Evolutionary conservation across 2,797 vertebrate genomes (phyloP), one percentile per base, ranked within the genome.

Genomic region (Pteronotus mesoamericanus): DNA sequence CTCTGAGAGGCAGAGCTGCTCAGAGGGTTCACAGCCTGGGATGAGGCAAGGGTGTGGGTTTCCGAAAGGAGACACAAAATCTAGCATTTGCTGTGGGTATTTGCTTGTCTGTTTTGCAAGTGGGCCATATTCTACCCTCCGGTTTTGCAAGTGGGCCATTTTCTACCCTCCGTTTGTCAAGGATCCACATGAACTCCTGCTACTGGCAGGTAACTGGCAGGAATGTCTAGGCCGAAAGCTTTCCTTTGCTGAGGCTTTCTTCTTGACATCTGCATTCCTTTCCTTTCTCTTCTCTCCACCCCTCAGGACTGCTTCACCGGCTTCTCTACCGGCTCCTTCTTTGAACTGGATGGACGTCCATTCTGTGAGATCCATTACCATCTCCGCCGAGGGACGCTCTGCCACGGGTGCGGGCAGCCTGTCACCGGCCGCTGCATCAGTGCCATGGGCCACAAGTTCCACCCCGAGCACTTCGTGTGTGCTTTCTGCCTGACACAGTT

Each of bases 391-490:
- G 99, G 99, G 32, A 99, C 98, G 2, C 95, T 99, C 85, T 99
- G 99, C n/a, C 98, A 98, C 0, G 93, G 99, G 51, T 99, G 99
- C 0, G 24, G 97, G 2, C 94, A 93, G 86, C 99, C 99, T 1
- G 98, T 99, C 97, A 97, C 94, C 0, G 99, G 99, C 85, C 99
- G 99, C 97, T 99, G 99, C 97, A 94, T 99, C 97, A 98, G 99
- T 0, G 99, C 99, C 1, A 91, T 99, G 0, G 98, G 98, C 29
- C 98, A 88, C 98, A 99, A 98, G 97, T 99, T 99, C 98, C 99
- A 99, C 93, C 99, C 99, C 0, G 99, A 99, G 98, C 99, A 99
- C 98, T 99, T 99, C 29, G 94, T 99, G 79, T 99, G 99, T 0
- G 96, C 99, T 79, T 99, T 99, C 98, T 99, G 99, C 97, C 98